Evolutionary conservation across 2,888 invertebrate genomes (phyloP).

Genomic region (Cephus pygmeus): DNA sequence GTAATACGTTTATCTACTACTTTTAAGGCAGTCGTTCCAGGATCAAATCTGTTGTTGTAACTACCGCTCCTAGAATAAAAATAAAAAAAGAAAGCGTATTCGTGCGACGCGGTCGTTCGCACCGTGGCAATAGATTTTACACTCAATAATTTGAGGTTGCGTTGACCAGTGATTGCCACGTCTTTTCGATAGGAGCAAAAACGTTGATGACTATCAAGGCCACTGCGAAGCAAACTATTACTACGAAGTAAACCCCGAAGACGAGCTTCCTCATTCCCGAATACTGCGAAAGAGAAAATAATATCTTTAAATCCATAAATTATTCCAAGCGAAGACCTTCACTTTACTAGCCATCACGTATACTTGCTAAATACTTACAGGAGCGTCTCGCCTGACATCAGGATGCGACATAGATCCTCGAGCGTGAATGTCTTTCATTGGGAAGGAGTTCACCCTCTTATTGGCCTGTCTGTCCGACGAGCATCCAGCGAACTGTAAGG

Average conservation of each 20-base stretch:
- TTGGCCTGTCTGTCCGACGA: conserved; percentile 79
- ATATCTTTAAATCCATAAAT: not conserved
- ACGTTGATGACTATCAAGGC: conserved; percentile 81
- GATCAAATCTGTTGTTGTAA: conserved; percentile 10
- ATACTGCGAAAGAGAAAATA: conserved; percentile 71
- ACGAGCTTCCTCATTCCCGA: conserved; percentile 80
- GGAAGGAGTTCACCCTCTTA: conserved; percentile 82
- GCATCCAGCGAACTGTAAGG: conserved; percentile 78
- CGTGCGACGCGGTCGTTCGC: conserved; percentile 8
- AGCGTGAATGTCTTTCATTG: conserved; percentile 84
- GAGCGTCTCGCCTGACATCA: conserved; percentile 81
- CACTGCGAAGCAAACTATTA: conserved; percentile 76
- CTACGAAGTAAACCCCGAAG: conserved; percentile 81
- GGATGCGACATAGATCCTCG: conserved; percentile 73
- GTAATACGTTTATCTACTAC: too few relatives aligned
- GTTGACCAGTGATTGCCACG: conserved; percentile 66
- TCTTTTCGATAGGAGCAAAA: conserved; percentile 78
- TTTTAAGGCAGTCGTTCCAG: conserved; percentile 25
- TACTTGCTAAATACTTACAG: conserved; percentile 70
- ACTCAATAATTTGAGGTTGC: conserved; percentile 41
- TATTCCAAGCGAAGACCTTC: not conserved
- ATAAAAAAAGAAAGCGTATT: not conserved
- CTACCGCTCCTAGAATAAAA: conserved; percentile 8
- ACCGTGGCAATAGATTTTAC: conserved; percentile 3
- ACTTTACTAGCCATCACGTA: not conserved